phyloP scores from a whole-genome alignment of 2,113 vertebrate species.

The Euleptes europaea region DNA sequence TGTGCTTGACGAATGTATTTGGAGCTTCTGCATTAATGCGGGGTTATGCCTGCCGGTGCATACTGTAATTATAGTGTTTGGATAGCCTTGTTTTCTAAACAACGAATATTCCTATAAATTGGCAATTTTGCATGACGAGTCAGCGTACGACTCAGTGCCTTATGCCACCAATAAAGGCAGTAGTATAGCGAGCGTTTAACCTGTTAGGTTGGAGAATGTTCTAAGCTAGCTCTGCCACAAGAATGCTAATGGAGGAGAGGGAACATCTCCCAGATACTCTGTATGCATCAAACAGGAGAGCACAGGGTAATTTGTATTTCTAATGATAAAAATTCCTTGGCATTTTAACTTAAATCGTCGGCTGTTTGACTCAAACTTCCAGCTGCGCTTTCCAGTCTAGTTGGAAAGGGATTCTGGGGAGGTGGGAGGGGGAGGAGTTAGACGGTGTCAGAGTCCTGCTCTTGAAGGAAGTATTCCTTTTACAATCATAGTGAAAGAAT shows the following conservation, averaged over 20 bases:
- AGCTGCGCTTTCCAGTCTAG: conserved; percentile 32
- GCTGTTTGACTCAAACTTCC: conserved; percentile 28
- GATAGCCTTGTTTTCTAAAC: conserved; percentile 86
- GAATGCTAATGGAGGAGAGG: conserved; percentile 27
- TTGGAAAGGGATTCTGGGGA: conserved; percentile 30
- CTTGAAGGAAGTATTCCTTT: background rate
- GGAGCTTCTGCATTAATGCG: conserved; percentile 78
- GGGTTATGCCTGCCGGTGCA: conserved; percentile 74
- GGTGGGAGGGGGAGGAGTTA: background rate
- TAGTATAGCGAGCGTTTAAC: conserved; percentile 70
- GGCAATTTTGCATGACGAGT: conserved; percentile 77
- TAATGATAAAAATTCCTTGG: conserved; percentile 41
- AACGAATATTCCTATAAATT: conserved; percentile 81
- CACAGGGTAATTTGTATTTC: conserved; percentile 47
- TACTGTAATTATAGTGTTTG: conserved; percentile 83
- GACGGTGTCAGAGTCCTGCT: background rate
- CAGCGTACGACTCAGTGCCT: conserved; percentile 72
- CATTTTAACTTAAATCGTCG: conserved; percentile 43
- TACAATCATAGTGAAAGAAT: background rate
- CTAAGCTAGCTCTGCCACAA: conserved; percentile 39
- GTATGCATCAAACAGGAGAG: conserved; percentile 21
- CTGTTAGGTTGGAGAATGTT: conserved; percentile 52
- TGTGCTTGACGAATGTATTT: conserved; percentile 85
- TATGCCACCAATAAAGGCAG: conserved; percentile 70
- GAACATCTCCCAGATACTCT: conserved; percentile 22